Percentiles rank a stretch among this genome's conserved stretches.
phyloP scores from a whole-genome alignment of 2,888 invertebrate genomes.

The Aspidiotus destructor region DNA sequence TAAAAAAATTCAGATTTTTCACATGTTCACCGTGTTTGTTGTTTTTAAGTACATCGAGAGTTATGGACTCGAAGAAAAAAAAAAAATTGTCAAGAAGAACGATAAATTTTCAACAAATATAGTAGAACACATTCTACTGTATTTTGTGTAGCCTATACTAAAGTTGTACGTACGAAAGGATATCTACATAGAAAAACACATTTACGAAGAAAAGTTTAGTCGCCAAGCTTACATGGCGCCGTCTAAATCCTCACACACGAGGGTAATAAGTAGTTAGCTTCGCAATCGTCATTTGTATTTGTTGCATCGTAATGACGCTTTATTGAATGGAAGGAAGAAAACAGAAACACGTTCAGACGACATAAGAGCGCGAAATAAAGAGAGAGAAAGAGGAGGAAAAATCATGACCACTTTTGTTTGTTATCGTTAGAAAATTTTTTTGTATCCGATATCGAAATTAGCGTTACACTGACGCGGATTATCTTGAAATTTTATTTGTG shows the following conservation, averaged over 20 bases:
- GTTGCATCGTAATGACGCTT: constrained; percentile 14
- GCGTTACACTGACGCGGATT: no score
- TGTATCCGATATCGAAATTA: no score
- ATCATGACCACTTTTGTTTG: no score
- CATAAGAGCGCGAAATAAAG: no score
- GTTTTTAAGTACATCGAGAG: not conserved
- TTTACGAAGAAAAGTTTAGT: constrained; percentile 23
- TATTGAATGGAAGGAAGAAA: not conserved
- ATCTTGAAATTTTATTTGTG: no score
- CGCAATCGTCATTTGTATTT: constrained; percentile 21
- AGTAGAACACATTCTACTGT: no score
- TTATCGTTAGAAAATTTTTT: no score
- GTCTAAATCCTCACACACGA: constrained; percentile 18
- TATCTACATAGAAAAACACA: constrained; percentile 10
- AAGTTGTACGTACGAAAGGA: not conserved
- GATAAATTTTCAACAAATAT: not conserved
- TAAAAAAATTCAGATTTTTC: not conserved
- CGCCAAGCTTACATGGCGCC: constrained; percentile 27
- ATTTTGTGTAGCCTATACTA: no score
- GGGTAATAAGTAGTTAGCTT: constrained; percentile 22
- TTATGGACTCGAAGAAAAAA: not conserved
- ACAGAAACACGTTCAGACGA: no score
- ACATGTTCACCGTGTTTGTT: not conserved
- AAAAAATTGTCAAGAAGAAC: not conserved
- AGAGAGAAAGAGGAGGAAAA: no score